These are phyloP conservation scores for Phytoseiulus persimilis DNA, from an alignment of 2,888 invertebrate genomes.

Conservation along the genomic window DNA sequence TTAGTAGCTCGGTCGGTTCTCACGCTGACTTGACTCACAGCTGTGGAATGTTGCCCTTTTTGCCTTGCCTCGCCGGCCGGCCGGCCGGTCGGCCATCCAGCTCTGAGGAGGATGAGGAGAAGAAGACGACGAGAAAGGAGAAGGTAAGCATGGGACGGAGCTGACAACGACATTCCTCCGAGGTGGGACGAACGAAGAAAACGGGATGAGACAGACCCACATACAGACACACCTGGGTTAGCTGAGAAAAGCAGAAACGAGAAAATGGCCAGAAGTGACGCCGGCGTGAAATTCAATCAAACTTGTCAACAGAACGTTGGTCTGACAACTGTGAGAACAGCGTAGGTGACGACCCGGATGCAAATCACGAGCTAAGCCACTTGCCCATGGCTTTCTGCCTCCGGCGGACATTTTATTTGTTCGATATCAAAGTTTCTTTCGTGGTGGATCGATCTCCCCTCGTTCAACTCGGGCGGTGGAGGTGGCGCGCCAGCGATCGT, in stretches of 20 bases:
- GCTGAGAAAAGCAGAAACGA: not conserved
- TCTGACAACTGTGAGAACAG: not conserved
- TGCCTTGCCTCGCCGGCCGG: not conserved
- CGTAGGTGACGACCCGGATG: not conserved
- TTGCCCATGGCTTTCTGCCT: too few relatives aligned
- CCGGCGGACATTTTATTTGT: too few relatives aligned
- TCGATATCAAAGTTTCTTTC: too few relatives aligned
- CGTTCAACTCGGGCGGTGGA: too few relatives aligned
- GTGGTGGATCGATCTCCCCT: too few relatives aligned
- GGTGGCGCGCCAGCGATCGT: too few relatives aligned
- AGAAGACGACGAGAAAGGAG: too few relatives aligned
- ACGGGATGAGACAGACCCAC: not conserved
- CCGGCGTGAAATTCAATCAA: not conserved
- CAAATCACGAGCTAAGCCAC: not conserved
- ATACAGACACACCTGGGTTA: not conserved
- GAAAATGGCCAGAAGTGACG: not conserved
- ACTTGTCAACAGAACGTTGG: not conserved
- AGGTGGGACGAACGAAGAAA: not conserved
- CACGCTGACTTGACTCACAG: conserved; percentile 36
- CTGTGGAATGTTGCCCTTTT: conserved; percentile 35
- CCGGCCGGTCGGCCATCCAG: too few relatives aligned
- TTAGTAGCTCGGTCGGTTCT: conserved; percentile 23
- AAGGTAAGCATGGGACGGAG: not conserved
- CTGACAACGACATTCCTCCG: not conserved
- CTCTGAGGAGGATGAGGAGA: not conserved